Base-by-base conservation (phyloP, 2,797 vertebrate genomes). In the Oreortyx pictus region DNA sequence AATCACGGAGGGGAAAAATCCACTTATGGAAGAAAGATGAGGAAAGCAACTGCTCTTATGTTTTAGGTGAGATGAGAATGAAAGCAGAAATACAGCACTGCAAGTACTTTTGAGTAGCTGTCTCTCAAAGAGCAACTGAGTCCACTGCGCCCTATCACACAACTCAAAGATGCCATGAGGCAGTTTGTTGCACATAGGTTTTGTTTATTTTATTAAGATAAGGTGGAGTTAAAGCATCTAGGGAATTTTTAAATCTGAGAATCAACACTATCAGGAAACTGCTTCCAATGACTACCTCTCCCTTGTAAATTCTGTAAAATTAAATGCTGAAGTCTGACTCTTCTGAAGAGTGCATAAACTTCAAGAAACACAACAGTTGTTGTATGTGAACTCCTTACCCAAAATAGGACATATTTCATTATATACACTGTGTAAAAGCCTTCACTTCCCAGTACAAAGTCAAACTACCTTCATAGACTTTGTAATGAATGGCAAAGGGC, bases 321-420 rank as follows among this genome's bases (percentile, higher is more conserved):
- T 46, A 84, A 81, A 66, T 6, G 16, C 12, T 74, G 23, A 82
- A 82, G 44, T 84, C 29, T 43, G 35, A 35, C 24, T 68, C 22
- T 56, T 54, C 0, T 0, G 7, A 9, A 10, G 20, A 62, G 11
- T 4, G 9, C 20, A 13, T 33, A 56, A 50, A 50, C 25, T 82
- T 65, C 20, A 64, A 61, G 33, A 41, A 41, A 73, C 17, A 60
- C 7, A 35, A 29, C 9, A 64, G 29, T 90, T 23, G 47, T 79
- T 52, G 50, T 29, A 52, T 44, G 39, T 33, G 54, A 74, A 37
- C 10, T 57, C 37, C n/a, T 37, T 56, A 50, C 16, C 31, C 22
- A 29, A 76, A 62, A 35, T 16, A 62, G 10, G 14, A 25, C 14
- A 41, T 29, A 41, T 17, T 81, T 68, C 25, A 18, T 44, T 57